These are phyloP conservation scores for Pardosa pseudoannulata DNA, from an alignment of 2,888 invertebrate genomes.

Conservation along the genomic window DNA sequence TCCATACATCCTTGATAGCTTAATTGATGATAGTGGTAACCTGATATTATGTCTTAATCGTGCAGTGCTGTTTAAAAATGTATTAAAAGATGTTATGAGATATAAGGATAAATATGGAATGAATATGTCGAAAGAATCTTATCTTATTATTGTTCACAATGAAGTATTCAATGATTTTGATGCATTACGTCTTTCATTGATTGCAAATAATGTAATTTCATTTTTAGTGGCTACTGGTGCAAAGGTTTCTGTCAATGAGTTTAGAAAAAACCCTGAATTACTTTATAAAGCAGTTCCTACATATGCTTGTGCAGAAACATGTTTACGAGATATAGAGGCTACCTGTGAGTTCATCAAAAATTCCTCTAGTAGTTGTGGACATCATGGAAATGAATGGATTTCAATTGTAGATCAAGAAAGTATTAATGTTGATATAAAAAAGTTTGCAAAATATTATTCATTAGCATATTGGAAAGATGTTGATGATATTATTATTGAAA, in stretches of 20 bases:
- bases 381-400: neutral
- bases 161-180: conserved; percentile 16
- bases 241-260: conserved; percentile 23
- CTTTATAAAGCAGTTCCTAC: neutral
- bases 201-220: conserved; percentile 40
- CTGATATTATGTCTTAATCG: conserved; percentile 28
- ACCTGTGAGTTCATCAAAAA: neutral
- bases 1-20: conserved; percentile 9
- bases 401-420: neutral
- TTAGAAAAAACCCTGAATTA: neutral
- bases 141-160: conserved; percentile 25
- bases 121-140: conserved; percentile 19
- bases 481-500: neutral
- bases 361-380: neutral
- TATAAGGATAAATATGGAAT: conserved; percentile 28
- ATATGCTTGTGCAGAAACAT: neutral
- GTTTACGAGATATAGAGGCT: neutral
- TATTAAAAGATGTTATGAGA: conserved; percentile 14
- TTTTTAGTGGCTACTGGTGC: conserved; percentile 21
- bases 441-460: neutral
- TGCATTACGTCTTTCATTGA: conserved; percentile 15
- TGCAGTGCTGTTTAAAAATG: conserved; percentile 18
- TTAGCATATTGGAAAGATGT: neutral
- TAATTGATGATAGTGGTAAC: conserved; percentile 33
- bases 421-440: neutral